These are phyloP conservation scores for Oasisia sp. DNA, from an alignment of 2,888 invertebrate species.

Conservation along the genomic window DNA sequence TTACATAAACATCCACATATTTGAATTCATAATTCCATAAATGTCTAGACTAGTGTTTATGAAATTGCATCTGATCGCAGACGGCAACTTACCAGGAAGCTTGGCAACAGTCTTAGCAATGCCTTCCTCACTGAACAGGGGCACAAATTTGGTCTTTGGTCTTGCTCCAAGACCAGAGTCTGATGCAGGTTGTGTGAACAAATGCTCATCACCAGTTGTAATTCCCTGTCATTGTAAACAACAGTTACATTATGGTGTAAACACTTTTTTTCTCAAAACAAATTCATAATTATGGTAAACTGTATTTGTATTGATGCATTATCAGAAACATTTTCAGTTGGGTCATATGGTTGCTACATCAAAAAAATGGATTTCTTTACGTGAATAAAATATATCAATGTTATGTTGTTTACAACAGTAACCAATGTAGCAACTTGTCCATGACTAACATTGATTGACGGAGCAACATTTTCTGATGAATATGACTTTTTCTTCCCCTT, in stretches of 20 bases:
- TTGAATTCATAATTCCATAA: too few species aligned
- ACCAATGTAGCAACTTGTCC: not conserved
- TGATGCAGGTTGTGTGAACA: not conserved
- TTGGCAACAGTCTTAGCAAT: slow-evolving; percentile 68
- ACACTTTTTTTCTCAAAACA: not conserved
- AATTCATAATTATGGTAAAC: too few species aligned
- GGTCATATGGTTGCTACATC: not conserved
- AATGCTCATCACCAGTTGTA: not conserved
- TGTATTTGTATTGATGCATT: too few species aligned
- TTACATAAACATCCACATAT: not conserved
- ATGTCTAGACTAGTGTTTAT: too few species aligned
- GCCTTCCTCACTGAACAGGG: slow-evolving; percentile 80
- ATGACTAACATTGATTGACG: not conserved
- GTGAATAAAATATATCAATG: not conserved
- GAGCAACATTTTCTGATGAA: slow-evolving; percentile 25
- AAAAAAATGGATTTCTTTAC: not conserved
- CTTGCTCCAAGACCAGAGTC: not conserved
- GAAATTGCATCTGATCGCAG: too few species aligned
- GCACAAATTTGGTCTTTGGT: slow-evolving; percentile 76
- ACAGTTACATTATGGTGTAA: not conserved
- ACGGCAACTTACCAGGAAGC: slow-evolving; percentile 63
- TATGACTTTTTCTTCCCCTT: slow-evolving; percentile 32
- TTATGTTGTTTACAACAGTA: not conserved
- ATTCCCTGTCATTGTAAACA: not conserved
- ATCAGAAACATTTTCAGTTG: not conserved